Conservation (phyloP, 2,888 invertebrate genomes). For the Baronia brevicornis region DNA sequence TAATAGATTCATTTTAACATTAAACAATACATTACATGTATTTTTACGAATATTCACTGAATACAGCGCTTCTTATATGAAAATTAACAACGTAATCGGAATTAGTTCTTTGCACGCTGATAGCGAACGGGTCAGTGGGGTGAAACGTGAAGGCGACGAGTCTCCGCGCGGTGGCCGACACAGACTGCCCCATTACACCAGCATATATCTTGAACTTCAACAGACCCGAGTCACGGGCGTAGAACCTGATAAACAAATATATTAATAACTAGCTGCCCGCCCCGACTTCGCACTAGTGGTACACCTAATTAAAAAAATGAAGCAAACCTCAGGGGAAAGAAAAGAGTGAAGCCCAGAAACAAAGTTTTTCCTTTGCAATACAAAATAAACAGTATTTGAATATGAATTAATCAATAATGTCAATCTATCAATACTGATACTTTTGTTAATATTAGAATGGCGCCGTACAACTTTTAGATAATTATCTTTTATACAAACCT, state of each 20-base stretch:
- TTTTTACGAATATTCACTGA: slow-evolving; percentile 37
- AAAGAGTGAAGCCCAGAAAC: no score
- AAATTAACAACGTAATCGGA: slow-evolving; percentile 96
- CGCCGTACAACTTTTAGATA: no score
- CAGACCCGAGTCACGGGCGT: slow-evolving; percentile 86
- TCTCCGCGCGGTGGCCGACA: slow-evolving; percentile 81
- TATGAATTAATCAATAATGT: no score
- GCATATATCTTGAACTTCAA: slow-evolving; percentile 93
- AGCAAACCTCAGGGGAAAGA: no score
- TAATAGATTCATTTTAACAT: slow-evolving; percentile 2
- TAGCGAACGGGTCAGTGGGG: slow-evolving; percentile 96
- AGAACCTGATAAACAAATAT: slow-evolving; percentile 76
- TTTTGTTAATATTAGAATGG: no score
- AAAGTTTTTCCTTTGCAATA: no score
- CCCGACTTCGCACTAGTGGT: no score
- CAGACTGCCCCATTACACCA: slow-evolving; percentile 82
- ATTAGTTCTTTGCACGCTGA: slow-evolving; percentile 95
- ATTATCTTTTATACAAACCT: slow-evolving; percentile 8
- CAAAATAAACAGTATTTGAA: no score
- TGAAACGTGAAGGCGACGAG: slow-evolving; percentile 97
- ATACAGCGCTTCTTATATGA: slow-evolving; percentile 84
- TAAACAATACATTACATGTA: slow-evolving; percentile 5
- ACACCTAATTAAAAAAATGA: no score
- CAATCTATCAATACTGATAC: no score
- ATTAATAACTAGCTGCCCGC: no score